Evolutionary conservation across 2,888 invertebrate species (phyloP).

Genomic region (Pardosa pseudoannulata): DNA sequence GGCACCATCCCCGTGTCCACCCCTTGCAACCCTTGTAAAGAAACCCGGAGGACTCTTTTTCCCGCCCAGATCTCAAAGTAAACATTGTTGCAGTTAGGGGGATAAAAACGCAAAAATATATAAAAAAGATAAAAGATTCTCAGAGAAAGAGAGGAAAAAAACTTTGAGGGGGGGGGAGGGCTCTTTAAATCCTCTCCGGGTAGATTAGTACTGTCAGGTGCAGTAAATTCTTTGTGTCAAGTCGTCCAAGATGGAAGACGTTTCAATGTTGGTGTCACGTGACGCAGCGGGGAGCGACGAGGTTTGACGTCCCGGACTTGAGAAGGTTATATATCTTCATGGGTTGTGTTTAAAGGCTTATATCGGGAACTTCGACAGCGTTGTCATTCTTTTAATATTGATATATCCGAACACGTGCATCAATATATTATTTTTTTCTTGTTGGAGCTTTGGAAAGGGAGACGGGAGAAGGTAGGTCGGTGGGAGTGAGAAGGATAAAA

Average conservation of each 20-base stretch:
- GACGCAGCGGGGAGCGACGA: not conserved
- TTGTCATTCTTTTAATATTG: not conserved
- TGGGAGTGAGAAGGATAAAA: no score
- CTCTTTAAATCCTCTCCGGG: conserved; percentile 23
- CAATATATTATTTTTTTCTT: no score
- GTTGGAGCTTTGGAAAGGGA: no score
- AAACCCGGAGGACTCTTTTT: not conserved
- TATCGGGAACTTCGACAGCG: not conserved
- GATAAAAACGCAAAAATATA: no score
- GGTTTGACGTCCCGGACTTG: not conserved
- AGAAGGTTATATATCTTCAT: not conserved
- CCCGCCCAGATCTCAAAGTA: not conserved
- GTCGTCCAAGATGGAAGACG: conserved; percentile 45
- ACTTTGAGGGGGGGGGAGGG: not conserved
- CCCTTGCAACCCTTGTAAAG: no score
- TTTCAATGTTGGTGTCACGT: conserved; percentile 22
- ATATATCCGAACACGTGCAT: no score
- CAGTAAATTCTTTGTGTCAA: conserved; percentile 45
- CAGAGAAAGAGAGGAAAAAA: not conserved
- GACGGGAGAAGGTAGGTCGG: no score
- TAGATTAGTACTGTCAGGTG: conserved; percentile 47
- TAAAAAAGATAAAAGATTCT: not conserved
- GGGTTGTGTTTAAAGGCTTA: not conserved
- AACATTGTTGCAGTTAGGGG: conserved; percentile 7
- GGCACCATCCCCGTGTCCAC: no score